These are phyloP conservation scores for Leptodactylus fuscus DNA, from an alignment of 2,113 vertebrate genomes.

Conservation along the genomic window DNA sequence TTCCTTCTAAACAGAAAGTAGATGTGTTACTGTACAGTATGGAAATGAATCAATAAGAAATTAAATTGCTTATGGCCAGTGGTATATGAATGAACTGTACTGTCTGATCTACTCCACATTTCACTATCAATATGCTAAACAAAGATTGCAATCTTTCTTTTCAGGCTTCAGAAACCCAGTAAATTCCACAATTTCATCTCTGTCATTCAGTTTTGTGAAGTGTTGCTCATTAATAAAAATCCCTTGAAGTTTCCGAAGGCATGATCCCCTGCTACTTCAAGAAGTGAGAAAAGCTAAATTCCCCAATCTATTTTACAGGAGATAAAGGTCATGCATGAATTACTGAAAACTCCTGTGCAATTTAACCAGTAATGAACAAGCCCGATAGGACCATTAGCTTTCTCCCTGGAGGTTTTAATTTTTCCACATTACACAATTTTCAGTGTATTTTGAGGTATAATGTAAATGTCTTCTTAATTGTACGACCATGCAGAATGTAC, in stretches of 20 bases:
- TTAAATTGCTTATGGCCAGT: not conserved
- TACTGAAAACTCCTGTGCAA: conserved; percentile 55
- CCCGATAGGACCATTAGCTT: conserved; percentile 40
- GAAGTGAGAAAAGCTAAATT: conserved; percentile 48
- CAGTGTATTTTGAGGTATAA: conserved; percentile 21
- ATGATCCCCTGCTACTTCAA: conserved; percentile 56
- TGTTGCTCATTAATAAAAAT: conserved; percentile 58
- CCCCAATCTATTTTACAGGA: conserved; percentile 53
- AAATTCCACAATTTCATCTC: conserved; percentile 47
- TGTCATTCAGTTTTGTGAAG: conserved; percentile 53
- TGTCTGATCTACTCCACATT: conserved; percentile 1
- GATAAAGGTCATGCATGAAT: conserved; percentile 60
- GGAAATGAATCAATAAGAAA: conserved; percentile 43
- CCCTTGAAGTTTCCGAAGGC: conserved; percentile 58
- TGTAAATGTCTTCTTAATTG: conserved; percentile 47
- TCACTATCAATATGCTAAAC: conserved; percentile 48
- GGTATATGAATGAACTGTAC: not conserved
- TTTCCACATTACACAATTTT: conserved; percentile 37
- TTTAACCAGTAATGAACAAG: conserved; percentile 56
- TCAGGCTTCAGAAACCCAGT: conserved; percentile 25
- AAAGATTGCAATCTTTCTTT: conserved; percentile 47
- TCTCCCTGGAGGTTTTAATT: conserved; percentile 46
- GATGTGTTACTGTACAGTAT: not conserved
- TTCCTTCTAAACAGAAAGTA: not conserved
- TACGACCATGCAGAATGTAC: conserved; percentile 12